Evolutionary conservation across 2,113 vertebrate genomes (phyloP).

Genomic region (Cepphus grylle): DNA sequence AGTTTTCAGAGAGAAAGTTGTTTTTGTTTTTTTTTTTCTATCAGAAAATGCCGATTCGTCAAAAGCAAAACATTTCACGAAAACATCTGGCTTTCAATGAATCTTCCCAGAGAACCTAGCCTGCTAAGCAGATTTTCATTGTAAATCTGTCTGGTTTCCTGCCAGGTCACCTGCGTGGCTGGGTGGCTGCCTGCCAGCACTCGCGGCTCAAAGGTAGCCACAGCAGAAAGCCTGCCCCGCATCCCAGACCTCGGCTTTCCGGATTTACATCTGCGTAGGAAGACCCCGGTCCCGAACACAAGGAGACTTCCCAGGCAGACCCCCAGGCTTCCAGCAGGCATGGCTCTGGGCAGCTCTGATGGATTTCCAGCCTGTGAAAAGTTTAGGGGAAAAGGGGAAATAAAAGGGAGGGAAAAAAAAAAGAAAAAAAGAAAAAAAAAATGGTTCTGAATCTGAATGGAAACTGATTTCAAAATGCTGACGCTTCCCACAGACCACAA

Average conservation of each 20-base stretch:
- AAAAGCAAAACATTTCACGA: conserved; percentile 62
- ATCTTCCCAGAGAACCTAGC: conserved; percentile 62
- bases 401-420: background rate
- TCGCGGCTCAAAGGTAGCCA: background rate
- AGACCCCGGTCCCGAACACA: background rate
- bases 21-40: background rate
- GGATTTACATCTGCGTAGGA: background rate
- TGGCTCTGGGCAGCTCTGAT: background rate
- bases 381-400: background rate
- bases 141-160: conserved; percentile 69
- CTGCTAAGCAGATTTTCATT: conserved; percentile 71
- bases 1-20: background rate
- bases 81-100: conserved; percentile 71
- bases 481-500: background rate
- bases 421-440: background rate
- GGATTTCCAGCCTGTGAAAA: background rate
- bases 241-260: background rate
- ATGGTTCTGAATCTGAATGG: background rate
- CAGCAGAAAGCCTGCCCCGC: background rate
- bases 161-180: conserved; percentile 67
- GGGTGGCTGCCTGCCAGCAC: conserved; percentile 36
- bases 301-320: background rate
- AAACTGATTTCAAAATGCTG: background rate
- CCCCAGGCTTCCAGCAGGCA: background rate
- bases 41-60: conserved; percentile 64